A percentile compares a stretch with the other conserved stretches of the same genome.
Evolutionary conservation across 2,113 vertebrate species (phyloP).

Genomic region (Ifrita kowaldi): DNA sequence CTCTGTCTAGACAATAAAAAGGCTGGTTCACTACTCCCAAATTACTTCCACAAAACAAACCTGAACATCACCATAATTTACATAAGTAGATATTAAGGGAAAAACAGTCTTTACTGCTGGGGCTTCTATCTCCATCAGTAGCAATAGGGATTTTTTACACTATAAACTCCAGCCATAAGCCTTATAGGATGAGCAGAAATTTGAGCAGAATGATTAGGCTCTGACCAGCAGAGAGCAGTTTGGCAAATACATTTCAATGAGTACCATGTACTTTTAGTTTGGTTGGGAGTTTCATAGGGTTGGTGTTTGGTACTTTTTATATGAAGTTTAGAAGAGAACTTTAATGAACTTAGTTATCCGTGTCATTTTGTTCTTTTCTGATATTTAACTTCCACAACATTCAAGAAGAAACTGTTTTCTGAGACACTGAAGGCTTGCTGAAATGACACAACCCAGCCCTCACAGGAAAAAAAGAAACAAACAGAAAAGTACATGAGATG

Average conservation of each 20-base stretch:
- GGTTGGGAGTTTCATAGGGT: not conserved
- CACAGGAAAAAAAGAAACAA: rapidly evolving
- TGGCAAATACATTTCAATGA: not conserved
- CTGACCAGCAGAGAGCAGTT: not conserved
- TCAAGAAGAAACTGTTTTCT: not conserved
- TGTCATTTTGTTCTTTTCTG: not conserved
- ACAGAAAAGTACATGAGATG: not conserved
- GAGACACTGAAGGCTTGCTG: not conserved
- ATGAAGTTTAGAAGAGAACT: not conserved
- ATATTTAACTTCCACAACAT: not conserved
- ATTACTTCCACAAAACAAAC: not conserved
- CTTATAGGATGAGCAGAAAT: not conserved
- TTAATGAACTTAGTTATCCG: not conserved
- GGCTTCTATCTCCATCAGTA: not conserved
- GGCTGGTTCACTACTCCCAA: not conserved
- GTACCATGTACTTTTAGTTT: not conserved
- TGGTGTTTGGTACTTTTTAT: not conserved
- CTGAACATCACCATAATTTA: not conserved
- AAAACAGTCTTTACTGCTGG: not conserved
- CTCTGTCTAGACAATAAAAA: not conserved
- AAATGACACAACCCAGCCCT: not conserved
- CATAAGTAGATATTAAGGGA: not conserved
- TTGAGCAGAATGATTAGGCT: rapidly evolving
- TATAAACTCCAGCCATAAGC: not conserved
- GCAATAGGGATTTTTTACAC: not conserved